Percentiles rank a stretch among this genome's conserved stretches.
phyloP scores from a whole-genome alignment of 1,140 invertebrate species.

The Halotydeus destructor region DNA sequence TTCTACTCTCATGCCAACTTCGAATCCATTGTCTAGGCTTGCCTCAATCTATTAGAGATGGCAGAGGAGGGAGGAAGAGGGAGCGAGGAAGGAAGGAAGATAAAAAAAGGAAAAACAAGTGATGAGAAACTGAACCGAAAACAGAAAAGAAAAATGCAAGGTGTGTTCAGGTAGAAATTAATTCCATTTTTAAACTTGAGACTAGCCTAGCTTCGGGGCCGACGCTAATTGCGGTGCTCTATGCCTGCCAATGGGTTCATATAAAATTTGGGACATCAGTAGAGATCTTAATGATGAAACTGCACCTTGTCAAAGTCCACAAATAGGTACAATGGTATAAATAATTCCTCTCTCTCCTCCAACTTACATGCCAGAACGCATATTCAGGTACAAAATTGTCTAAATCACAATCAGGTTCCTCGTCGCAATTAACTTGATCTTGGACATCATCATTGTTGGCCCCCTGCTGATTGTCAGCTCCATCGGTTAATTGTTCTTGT shows the following conservation, averaged over 20 bases:
- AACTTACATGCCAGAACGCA: constrained; percentile 9
- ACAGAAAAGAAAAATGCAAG: too few species aligned
- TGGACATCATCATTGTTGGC: background rate
- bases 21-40: background rate
- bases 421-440: background rate
- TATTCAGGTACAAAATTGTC: background rate
- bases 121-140: background rate
- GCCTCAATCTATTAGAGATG: constrained; percentile 5
- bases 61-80: background rate
- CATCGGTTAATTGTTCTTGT: background rate
- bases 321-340: too few species aligned
- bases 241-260: too few species aligned
- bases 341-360: too few species aligned
- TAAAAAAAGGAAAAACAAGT: background rate
- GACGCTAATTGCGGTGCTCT: too few species aligned
- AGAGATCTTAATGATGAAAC: too few species aligned
- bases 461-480: background rate
- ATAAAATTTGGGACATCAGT: too few species aligned
- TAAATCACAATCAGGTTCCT: background rate
- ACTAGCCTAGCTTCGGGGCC: too few species aligned
- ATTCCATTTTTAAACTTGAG: too few species aligned
- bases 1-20: constrained; percentile 5
- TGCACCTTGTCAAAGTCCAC: too few species aligned
- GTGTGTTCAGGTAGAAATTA: too few species aligned
- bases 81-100: background rate